These are phyloP conservation scores for Synanthedon tipuliformis DNA, from an alignment of 2,888 invertebrate species.

Conservation along the genomic window DNA sequence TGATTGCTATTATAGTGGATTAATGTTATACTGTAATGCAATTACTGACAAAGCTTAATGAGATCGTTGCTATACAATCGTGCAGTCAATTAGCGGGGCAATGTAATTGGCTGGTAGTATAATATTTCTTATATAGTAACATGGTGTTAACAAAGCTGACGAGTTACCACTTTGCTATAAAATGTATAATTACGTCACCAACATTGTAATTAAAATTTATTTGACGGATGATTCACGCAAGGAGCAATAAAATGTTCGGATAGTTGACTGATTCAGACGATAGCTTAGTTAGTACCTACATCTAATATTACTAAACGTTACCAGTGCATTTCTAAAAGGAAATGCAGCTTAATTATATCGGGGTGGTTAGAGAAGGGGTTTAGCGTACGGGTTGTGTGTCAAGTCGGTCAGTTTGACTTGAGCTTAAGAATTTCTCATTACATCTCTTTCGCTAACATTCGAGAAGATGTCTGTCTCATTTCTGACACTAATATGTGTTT, in stretches of 20 bases:
- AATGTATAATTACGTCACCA: slow-evolving; percentile 2
- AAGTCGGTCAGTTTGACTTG: no score
- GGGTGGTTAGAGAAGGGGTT: no score
- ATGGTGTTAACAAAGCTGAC: not conserved
- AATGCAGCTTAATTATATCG: no score
- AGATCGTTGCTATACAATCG: slow-evolving; percentile 6
- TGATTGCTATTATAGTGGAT: not conserved
- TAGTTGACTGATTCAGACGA: no score
- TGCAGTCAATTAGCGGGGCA: not conserved
- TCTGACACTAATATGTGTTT: no score
- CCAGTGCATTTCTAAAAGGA: no score
- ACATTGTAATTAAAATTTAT: slow-evolving; percentile 1
- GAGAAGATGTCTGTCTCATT: no score
- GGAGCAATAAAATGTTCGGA: not conserved
- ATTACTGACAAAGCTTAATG: slow-evolving; percentile 5
- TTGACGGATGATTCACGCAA: not conserved
- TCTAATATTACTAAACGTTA: no score
- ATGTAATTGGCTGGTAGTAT: not conserved
- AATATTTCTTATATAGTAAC: not conserved
- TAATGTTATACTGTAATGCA: not conserved
- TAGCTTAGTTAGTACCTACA: no score
- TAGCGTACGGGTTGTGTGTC: no score
- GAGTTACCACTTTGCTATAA: slow-evolving; percentile 4
- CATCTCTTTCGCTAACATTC: no score
- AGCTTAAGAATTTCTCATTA: no score